These are phyloP conservation scores for Corythoichthys intestinalis DNA, from an alignment of 2,113 vertebrate species.

Conservation along the genomic window DNA sequence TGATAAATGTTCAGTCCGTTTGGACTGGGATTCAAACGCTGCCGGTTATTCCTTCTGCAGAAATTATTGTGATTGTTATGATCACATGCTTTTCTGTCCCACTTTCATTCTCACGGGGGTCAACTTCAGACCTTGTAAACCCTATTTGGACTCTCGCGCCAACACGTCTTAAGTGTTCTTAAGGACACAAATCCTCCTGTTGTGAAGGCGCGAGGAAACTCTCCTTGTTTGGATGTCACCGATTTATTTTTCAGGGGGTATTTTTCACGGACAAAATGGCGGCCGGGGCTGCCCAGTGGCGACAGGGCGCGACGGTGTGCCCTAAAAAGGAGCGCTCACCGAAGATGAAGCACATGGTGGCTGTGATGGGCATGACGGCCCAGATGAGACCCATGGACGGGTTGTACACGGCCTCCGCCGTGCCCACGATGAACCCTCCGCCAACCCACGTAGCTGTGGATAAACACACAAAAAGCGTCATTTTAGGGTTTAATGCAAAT, in stretches of 20 bases:
- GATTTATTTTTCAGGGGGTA: background rate
- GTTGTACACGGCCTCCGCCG: slow-evolving; percentile 60
- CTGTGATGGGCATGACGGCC: slow-evolving; percentile 62
- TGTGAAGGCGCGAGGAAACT: background rate
- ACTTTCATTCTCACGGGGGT: background rate
- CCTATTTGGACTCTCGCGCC: slow-evolving; percentile 5
- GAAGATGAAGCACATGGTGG: slow-evolving; percentile 59
- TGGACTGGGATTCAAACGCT: too few species aligned
- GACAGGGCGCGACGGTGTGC: background rate
- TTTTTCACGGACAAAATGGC: background rate
- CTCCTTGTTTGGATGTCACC: slow-evolving; percentile 4
- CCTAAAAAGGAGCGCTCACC: slow-evolving; percentile 35
- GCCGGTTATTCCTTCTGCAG: background rate
- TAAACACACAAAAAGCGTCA: slow-evolving; percentile 4
- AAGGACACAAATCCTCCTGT: slow-evolving; percentile 2
- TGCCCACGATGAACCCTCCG: slow-evolving; percentile 61
- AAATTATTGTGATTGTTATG: background rate
- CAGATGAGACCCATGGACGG: slow-evolving; percentile 63
- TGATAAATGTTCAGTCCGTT: too few species aligned
- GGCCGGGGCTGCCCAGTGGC: background rate
- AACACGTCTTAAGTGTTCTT: background rate
- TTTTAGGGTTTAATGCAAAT: background rate
- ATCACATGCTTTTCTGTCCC: background rate
- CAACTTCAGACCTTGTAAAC: background rate
- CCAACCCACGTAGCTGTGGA: slow-evolving; percentile 61